Percentiles rank a stretch among this genome's conserved stretches.
Conservation (phyloP, 1,140 invertebrate species). For the Brachionus paranguensis region DNA sequence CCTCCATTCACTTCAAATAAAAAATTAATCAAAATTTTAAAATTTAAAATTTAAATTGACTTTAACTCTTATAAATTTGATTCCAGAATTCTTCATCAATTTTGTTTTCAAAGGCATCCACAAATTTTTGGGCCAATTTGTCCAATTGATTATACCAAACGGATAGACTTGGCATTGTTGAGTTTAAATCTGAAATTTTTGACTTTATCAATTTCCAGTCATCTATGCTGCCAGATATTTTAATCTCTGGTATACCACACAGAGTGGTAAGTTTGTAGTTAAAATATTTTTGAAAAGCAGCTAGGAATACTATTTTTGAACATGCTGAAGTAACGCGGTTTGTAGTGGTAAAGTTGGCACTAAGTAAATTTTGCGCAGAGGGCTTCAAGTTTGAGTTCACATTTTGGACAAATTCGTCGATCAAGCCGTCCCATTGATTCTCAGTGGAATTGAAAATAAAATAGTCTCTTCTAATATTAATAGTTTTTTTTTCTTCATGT, state of each 20-base stretch:
- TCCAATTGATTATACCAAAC: constrained; percentile 31
- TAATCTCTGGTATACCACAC: constrained; percentile 35
- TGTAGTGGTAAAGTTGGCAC: constrained; percentile 24
- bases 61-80: constrained; percentile 1
- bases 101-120: neutral
- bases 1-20: neutral
- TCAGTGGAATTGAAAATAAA: constrained; percentile 7
- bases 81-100: constrained; percentile 26
- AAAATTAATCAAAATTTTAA: neutral
- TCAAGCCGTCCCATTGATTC: neutral
- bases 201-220: constrained; percentile 17
- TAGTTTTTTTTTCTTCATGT: constrained; percentile 27
- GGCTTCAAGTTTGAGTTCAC: neutral
- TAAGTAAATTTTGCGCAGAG: neutral
- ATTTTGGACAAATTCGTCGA: constrained; percentile 5
- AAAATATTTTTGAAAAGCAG: constrained; percentile 26
- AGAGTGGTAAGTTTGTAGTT: neutral
- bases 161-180: neutral
- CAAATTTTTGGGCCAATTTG: neutral
- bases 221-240: neutral
- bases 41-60: neutral
- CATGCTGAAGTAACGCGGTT: neutral
- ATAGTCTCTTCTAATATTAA: neutral
- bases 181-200: constrained; percentile 9
- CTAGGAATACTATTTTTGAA: constrained; percentile 12